phyloP scores from a whole-genome alignment of 2,888 invertebrate species.

The Synergus itoensis region DNA sequence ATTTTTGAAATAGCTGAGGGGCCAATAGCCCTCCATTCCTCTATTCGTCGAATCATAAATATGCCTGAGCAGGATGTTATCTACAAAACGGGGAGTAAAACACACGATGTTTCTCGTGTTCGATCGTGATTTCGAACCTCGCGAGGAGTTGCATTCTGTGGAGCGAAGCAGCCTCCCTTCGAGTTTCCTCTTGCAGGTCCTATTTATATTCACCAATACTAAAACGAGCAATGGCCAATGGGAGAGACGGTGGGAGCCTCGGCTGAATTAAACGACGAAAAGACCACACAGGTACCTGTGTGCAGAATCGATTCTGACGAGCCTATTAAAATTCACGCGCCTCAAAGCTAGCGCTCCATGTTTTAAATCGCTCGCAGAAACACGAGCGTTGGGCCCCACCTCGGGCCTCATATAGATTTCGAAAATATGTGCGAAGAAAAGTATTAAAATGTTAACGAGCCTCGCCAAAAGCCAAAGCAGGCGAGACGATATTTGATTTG shows the following conservation, averaged over 20 bases:
- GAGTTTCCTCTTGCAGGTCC: slow-evolving; percentile 51
- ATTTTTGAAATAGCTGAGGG: slow-evolving; percentile 43
- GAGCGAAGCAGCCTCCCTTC: slow-evolving; percentile 46
- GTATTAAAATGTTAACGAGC: slow-evolving; percentile 39
- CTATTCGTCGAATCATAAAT: slow-evolving; percentile 29
- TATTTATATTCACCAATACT: slow-evolving; percentile 56
- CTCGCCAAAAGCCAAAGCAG: not conserved
- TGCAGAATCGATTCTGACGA: slow-evolving; percentile 53
- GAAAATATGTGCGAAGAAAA: slow-evolving; percentile 33
- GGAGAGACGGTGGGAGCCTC: slow-evolving; percentile 52
- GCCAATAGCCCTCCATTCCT: slow-evolving; percentile 40
- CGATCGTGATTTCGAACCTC: slow-evolving; percentile 49
- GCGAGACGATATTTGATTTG: slow-evolving; percentile 22
- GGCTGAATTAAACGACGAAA: slow-evolving; percentile 51
- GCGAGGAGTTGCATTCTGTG: slow-evolving; percentile 46
- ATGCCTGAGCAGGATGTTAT: slow-evolving; percentile 25
- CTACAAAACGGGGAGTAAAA: slow-evolving; percentile 20
- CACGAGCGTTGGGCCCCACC: not conserved
- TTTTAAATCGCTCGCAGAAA: slow-evolving; percentile 24
- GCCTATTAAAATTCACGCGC: slow-evolving; percentile 49
- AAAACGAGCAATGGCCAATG: slow-evolving; percentile 44
- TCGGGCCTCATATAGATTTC: slow-evolving; percentile 22
- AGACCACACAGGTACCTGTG: slow-evolving; percentile 54
- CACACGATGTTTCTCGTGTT: slow-evolving; percentile 25
- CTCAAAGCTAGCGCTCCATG: slow-evolving; percentile 23